These are phyloP conservation scores for Drosophila hawaiiensis DNA, from an alignment of 2,888 invertebrate species.

Conservation along the genomic window DNA sequence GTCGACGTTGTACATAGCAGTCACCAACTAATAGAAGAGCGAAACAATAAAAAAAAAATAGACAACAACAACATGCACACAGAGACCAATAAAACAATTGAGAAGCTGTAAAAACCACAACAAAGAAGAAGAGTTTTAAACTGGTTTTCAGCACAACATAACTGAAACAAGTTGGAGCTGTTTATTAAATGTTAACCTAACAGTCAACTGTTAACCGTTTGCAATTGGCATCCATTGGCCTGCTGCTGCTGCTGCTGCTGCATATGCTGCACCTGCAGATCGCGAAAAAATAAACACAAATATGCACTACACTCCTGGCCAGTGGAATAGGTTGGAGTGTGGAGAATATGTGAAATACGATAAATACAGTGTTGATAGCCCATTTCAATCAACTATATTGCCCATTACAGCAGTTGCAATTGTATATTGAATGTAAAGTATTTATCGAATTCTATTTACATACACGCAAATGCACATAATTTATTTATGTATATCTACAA, in stretches of 20 bases:
- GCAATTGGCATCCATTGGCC: constrained; percentile 43
- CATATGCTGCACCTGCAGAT: constrained; percentile 70
- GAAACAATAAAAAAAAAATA: constrained; percentile 46
- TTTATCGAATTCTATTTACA: constrained; percentile 23
- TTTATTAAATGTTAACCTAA: constrained; percentile 59
- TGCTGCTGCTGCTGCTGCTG: constrained; percentile 3
- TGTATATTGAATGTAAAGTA: constrained; percentile 1
- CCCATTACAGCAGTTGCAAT: background rate
- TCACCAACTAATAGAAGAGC: constrained; percentile 24
- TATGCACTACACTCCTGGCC: constrained; percentile 36
- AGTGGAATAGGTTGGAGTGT: constrained; percentile 23
- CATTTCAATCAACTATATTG: background rate
- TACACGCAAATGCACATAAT: constrained; percentile 11
- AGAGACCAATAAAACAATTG: constrained; percentile 63
- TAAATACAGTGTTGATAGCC: background rate
- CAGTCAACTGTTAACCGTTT: constrained; percentile 67
- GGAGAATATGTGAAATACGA: background rate
- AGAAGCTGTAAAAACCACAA: constrained; percentile 65
- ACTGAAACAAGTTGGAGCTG: constrained; percentile 65
- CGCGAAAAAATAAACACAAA: constrained; percentile 51
- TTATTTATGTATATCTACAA: constrained; percentile 2
- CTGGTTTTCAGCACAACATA: constrained; percentile 66
- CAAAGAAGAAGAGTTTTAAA: constrained; percentile 57
- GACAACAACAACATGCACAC: constrained; percentile 29
- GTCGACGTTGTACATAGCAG: constrained; percentile 26